phyloP scores from a whole-genome alignment of 2,797 vertebrate genomes.

The Sylvilagus floridanus region DNA sequence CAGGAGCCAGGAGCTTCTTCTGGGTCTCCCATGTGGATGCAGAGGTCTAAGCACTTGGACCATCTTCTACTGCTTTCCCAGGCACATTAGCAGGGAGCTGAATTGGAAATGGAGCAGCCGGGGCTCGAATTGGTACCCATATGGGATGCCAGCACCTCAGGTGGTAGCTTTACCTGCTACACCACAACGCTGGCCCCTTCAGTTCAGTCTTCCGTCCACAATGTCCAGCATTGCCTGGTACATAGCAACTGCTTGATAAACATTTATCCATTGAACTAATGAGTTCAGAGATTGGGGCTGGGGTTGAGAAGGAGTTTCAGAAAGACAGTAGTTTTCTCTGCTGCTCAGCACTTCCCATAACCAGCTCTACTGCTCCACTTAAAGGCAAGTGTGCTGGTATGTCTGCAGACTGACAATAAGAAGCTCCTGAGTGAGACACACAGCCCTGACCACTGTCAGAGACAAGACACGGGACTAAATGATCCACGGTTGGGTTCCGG shows the following conservation, averaged over 20 bases:
- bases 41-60: too few species aligned
- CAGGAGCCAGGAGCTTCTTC: too few species aligned
- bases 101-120: too few species aligned
- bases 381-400: neutral
- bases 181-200: too few species aligned
- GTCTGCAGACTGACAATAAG: constrained; percentile 67
- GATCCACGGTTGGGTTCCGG: constrained; percentile 87
- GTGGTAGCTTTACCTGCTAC: too few species aligned
- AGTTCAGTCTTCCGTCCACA: neutral
- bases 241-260: constrained; percentile 47
- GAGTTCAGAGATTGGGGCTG: neutral
- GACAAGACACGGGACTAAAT: constrained; percentile 85
- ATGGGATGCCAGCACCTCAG: too few species aligned
- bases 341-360: neutral
- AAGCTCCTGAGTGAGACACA: constrained; percentile 61
- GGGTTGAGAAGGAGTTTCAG: neutral
- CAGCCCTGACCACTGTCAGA: constrained; percentile 78
- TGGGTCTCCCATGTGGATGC: too few species aligned
- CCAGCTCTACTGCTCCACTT: constrained; percentile 37
- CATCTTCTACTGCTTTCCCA: too few species aligned
- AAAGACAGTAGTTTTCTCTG: neutral
- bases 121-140: too few species aligned
- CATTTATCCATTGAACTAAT: constrained; percentile 32
- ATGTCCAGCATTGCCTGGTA: neutral
- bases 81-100: too few species aligned